Evolutionary conservation across 2,888 invertebrate species (phyloP).

Genomic region (Orthosia cruda): DNA sequence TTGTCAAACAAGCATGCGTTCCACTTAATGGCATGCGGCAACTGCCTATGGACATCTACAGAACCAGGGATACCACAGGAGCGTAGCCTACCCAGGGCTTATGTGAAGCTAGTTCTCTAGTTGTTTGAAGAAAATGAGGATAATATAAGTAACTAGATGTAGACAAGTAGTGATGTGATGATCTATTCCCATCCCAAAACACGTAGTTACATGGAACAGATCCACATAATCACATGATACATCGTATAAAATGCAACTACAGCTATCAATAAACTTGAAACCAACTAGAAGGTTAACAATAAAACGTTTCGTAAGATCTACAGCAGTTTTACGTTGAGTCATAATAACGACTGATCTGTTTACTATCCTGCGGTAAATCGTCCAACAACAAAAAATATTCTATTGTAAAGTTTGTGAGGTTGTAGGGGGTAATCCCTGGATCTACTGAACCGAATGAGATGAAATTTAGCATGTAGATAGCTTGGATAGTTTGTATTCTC

Average conservation of each 20-base stretch:
- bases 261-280: constrained; percentile 44
- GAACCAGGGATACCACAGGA: background rate
- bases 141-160: background rate
- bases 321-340: constrained; percentile 29
- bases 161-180: background rate
- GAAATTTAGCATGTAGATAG: no score
- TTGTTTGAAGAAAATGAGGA: background rate
- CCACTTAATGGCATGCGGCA: background rate
- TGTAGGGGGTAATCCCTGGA: no score
- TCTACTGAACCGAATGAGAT: no score
- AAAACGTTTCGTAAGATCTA: constrained; percentile 27
- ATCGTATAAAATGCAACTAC: constrained; percentile 21
- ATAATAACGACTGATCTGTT: constrained; percentile 34
- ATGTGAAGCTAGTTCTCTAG: no score
- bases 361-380: constrained; percentile 32
- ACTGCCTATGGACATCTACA: background rate
- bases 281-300: constrained; percentile 25
- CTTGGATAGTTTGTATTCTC: no score
- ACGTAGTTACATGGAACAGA: constrained; percentile 10
- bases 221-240: constrained; percentile 16
- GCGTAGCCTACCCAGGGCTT: background rate
- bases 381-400: no score
- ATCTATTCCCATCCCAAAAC: constrained; percentile 15
- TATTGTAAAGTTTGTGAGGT: no score
- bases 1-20: background rate